Base-by-base conservation (phyloP, 2,888 invertebrate genomes). In the Tenthredo scrophulariae region DNA sequence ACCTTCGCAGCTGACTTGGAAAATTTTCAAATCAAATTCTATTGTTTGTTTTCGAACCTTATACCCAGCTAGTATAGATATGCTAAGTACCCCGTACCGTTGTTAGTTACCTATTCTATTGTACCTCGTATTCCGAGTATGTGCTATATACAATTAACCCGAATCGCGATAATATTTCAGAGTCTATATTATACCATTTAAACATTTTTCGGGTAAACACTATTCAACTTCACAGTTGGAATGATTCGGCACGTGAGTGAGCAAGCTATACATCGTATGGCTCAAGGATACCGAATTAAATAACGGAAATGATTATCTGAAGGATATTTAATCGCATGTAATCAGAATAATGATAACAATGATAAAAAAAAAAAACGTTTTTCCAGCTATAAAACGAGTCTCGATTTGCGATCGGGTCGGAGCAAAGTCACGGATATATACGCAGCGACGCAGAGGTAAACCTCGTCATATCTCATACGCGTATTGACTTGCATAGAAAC, bases 11-110 rank as follows among this genome's bases (percentile, higher is more conserved):
- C 29, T 15, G 67, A 67, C 7, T 67, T 33, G 67, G 29, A 33
- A 67, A 67, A 67, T 67, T 67, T 67, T 33, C 67, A 67, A 67
- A 67, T 33, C 67, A 67, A 67, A 67, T 18, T 33, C 67, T 67
- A 67, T 67, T 67, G 67, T 67, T 67, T 67, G 67, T 67, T 67
- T 33, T 33, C 67, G 33, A 33, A 33, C 67, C 67, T 67, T 29
- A 67, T 67, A 0, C 6, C 67, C 7, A 37, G 37, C 18, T 33
- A 18, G 67, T 33, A 33, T 33, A 33, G 13, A 13, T 33, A 67
- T 33, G 33, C 18, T 67, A 26, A 29, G 15, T 18, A 67, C 67
- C 26, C 13, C 2, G 62, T 62, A 62, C 62, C 62, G 62, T 62
- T 67, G 29, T 13, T 29, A 33, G 33, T 67, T 67, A 18, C 62